Base-by-base conservation (phyloP, 2,113 vertebrate genomes). In the Microtus oregoni region DNA sequence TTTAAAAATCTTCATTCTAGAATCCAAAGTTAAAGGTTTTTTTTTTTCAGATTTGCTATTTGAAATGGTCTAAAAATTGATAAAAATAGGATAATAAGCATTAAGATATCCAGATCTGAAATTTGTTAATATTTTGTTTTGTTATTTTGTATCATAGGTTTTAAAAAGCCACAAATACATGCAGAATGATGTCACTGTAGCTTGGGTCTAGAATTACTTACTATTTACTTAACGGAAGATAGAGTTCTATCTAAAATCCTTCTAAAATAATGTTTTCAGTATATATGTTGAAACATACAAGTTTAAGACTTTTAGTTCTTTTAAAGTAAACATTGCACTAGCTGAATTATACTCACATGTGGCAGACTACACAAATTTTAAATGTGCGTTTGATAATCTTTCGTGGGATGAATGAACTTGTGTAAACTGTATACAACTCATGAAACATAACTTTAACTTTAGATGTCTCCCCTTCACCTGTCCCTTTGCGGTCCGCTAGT, bases 111-210 rank as follows among this genome's bases (percentile, higher is more conserved):
- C 12, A 63, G 35, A 89, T 63, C 58, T 89, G 86, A 85, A 41
- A 85, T 58, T 47, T 79, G 7, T 79, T 90, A 78, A 47, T 52
- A 88, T 93, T 96, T 97, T 85, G 9, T 86, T 86, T 13, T 82
- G 73, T 91, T 81, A 91, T 13, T 82, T 94, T 22, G n/a, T 13
- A 52, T 79, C 38, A 73, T 0, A 55, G 92, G 20, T 26, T 32
- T 22, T 91, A 78, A 75, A 32, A 73, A n/a, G 4, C 63, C 73
- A 78, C 24, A 41, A 47, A 58, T 82, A 38, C 14, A 81, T 30
- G 52, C 65, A 91, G 86, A 67, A 30, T 52, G 65, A 0, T 52
- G 1, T 86, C 17, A 9, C 68, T 14, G 52, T 12, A 65, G 55
- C 26, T 32, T 86, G 24, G 9, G 12, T 17, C 2, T 86, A 79